Conservation (phyloP, 1,140 invertebrate genomes). For the Hyphantria cunea region DNA sequence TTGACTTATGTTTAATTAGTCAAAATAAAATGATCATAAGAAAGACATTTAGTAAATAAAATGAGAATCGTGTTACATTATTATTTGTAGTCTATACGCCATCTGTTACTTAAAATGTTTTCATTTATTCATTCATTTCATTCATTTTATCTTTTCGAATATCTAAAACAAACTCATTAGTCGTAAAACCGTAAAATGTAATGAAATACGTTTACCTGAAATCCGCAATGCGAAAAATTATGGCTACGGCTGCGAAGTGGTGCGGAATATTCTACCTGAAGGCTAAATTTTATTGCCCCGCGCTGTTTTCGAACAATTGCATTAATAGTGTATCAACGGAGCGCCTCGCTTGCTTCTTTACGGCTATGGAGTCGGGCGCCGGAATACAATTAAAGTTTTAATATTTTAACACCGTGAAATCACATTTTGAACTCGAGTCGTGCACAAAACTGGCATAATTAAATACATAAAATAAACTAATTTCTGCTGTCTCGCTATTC, state of each 20-base stretch:
- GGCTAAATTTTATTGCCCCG: slow-evolving; percentile 74
- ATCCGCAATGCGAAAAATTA: slow-evolving; percentile 80
- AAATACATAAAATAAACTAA: slow-evolving; percentile 43
- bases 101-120: too few species aligned
- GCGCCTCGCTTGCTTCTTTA: slow-evolving; percentile 58
- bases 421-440: slow-evolving; percentile 45
- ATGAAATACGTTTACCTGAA: slow-evolving; percentile 64
- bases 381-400: slow-evolving; percentile 72
- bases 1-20: too few species aligned
- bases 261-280: slow-evolving; percentile 74
- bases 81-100: too few species aligned
- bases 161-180: slow-evolving; percentile 31
- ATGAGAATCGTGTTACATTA: too few species aligned
- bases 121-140: too few species aligned
- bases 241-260: slow-evolving; percentile 66
- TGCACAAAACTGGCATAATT: slow-evolving; percentile 40
- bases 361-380: slow-evolving; percentile 52
- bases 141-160: neutral
- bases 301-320: slow-evolving; percentile 76
- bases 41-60: too few species aligned
- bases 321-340: slow-evolving; percentile 77
- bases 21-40: too few species aligned
- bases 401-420: slow-evolving; percentile 59
- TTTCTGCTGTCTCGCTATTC: slow-evolving; percentile 14
- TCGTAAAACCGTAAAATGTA: slow-evolving; percentile 57